Conservation (phyloP, 35 echinoderm and acorn worm species). For the Patiria miniata region DNA sequence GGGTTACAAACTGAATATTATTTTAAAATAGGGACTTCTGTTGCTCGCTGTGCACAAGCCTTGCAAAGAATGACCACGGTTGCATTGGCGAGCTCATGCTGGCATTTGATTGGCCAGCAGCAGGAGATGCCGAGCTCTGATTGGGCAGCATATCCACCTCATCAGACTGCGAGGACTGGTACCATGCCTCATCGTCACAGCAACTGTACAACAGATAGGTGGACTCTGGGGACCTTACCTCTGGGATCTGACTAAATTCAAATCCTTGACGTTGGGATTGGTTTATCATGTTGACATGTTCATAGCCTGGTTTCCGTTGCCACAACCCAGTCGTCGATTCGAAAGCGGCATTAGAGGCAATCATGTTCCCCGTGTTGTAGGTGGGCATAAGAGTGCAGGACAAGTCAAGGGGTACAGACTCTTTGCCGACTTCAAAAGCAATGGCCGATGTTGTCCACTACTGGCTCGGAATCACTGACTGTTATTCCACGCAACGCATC, state of each 20-base stretch:
- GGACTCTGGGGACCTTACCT: background rate
- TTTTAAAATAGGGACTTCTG: background rate
- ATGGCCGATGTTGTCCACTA: background rate
- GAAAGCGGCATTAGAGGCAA: background rate
- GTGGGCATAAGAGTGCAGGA: background rate
- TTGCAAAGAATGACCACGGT: background rate
- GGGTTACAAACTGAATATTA: background rate
- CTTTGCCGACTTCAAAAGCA: too few relatives aligned
- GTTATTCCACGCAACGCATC: background rate
- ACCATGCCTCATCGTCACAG: slow-evolving; percentile 3
- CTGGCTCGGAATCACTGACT: background rate
- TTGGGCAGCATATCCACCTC: background rate
- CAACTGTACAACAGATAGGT: background rate
- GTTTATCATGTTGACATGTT: background rate
- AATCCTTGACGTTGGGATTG: background rate
- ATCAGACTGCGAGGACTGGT: background rate
- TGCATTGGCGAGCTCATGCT: background rate
- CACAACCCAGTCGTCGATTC: background rate
- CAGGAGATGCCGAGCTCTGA: background rate
- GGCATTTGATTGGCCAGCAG: background rate
- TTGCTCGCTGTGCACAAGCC: background rate
- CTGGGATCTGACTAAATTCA: background rate
- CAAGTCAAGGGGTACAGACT: background rate
- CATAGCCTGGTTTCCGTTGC: background rate
- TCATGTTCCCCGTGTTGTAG: background rate